A percentile compares a stretch with the other conserved stretches of the same genome.
Conservation (phyloP, 2,888 invertebrate species). For the Dryomyza anilis region DNA sequence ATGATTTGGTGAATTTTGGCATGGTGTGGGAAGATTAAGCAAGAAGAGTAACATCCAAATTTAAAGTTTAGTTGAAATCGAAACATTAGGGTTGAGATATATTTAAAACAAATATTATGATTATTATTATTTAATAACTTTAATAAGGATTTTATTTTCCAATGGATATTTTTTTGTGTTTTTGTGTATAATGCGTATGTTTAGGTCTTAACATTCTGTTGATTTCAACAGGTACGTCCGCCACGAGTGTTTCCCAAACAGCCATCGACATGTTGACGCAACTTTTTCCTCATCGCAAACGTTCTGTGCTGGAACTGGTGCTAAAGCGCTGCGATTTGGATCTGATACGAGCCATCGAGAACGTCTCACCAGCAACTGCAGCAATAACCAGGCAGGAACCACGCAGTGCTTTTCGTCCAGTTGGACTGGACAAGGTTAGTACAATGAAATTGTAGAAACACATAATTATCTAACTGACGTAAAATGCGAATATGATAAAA, state of each 20-base stretch:
- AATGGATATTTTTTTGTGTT: too few species aligned
- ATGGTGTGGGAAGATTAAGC: too few species aligned
- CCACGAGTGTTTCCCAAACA: slow-evolving; percentile 67
- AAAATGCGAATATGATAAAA: too few species aligned
- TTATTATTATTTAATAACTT: too few species aligned
- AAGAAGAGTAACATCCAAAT: too few species aligned
- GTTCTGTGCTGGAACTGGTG: slow-evolving; percentile 87
- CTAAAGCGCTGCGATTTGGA: slow-evolving; percentile 91
- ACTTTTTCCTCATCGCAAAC: slow-evolving; percentile 88
- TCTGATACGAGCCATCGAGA: slow-evolving; percentile 68
- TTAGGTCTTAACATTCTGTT: background rate
- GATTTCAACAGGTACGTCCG: background rate
- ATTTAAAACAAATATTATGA: too few species aligned
- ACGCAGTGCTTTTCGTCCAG: slow-evolving; percentile 49
- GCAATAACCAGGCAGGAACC: slow-evolving; percentile 4
- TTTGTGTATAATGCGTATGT: background rate
- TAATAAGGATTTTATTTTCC: too few species aligned
- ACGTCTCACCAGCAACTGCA: slow-evolving; percentile 45
- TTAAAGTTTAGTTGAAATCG: too few species aligned
- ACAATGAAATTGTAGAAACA: too few species aligned
- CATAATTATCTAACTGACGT: too few species aligned
- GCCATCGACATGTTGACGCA: slow-evolving; percentile 84
- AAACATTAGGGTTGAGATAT: too few species aligned
- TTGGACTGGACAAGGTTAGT: slow-evolving; percentile 44
- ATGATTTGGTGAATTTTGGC: too few species aligned